Evolutionary conservation across 2,113 vertebrate species (phyloP), one percentile per base, ranked within the genome.

Genomic region (Suncus etruscus): DNA sequence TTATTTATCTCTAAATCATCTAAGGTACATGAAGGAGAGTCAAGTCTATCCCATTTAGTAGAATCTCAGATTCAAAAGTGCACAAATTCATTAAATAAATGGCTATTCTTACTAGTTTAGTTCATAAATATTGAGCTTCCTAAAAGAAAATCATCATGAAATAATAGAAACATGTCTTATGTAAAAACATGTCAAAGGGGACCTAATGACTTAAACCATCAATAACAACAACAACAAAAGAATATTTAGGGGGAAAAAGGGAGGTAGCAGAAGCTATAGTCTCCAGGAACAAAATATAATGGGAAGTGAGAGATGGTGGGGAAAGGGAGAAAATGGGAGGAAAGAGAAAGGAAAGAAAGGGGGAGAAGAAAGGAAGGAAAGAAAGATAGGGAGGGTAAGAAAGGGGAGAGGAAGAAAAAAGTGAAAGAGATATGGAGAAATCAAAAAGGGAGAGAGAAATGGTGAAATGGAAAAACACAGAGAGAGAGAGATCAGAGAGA

Each of bases 201-300:
- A 51, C 18, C 66, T 81, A 11, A 58, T 1, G 31, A 81, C 31
- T 10, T 65, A 48, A 89, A 51, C 12, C 15, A 22, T 73, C 73
- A 92, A 58, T 27, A 66, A 8, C 63, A 72, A 29, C 32, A 50
- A n/a, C 29, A 86, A 58, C 31, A 82, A 78, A 31, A 39, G 29
- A 69, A 78, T 48, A 45, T 74, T 29, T 75, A 68, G 31, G n/a
- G n/a, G n/a, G n/a, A n/a, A 69, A 91, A 74, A 77, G n/a, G 66
- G 15, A 4, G 20, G 29, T 14, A 10, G n/a, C 12, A 61, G 11
- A 85, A 51, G 61, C 15, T 15, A 48, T 24, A 14, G 25, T 29
- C 61, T 86, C 70, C 31, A 63, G 27, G 58, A n/a, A 15, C 12
- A 66, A 47, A 27, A 1, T 20, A 50, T n/a, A n/a, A 20, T 54